Evolutionary conservation across 2,113 vertebrate species (phyloP).

Genomic region (Lophura nycthemera): DNA sequence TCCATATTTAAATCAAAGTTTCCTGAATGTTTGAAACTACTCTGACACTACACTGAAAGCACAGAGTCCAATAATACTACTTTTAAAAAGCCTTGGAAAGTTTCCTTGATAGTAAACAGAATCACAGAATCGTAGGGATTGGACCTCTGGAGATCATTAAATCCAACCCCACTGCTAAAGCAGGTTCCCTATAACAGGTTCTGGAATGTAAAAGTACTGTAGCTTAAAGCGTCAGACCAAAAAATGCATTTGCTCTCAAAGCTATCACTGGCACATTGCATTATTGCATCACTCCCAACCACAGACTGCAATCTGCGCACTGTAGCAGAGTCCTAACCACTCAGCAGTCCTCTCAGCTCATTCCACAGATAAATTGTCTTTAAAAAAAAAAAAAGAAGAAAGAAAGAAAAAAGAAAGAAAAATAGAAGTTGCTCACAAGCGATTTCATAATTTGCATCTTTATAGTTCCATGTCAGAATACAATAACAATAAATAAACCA

Average conservation of each 20-base stretch:
- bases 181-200: not conserved
- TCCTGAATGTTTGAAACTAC: not conserved
- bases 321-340: not conserved
- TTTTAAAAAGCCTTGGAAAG: not conserved
- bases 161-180: too few relatives aligned
- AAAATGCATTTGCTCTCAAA: not conserved
- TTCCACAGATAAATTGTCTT: not conserved
- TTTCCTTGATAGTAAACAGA: not conserved
- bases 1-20: not conserved
- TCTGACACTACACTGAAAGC: not conserved
- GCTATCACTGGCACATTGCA: accelerated
- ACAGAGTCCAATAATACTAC: not conserved
- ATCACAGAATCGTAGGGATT: too few relatives aligned
- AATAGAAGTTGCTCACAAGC: too few relatives aligned
- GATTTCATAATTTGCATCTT: not conserved
- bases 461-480: accelerated
- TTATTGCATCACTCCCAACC: not conserved
- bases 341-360: not conserved
- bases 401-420: too few relatives aligned
- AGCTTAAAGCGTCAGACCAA: not conserved
- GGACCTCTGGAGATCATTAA: too few relatives aligned
- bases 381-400: not conserved
- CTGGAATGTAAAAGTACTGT: not conserved
- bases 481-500: not conserved
- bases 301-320: not conserved